These are phyloP conservation scores for Eupithecia inturbata DNA, from an alignment of 2,888 invertebrate genomes.

Conservation along the genomic window DNA sequence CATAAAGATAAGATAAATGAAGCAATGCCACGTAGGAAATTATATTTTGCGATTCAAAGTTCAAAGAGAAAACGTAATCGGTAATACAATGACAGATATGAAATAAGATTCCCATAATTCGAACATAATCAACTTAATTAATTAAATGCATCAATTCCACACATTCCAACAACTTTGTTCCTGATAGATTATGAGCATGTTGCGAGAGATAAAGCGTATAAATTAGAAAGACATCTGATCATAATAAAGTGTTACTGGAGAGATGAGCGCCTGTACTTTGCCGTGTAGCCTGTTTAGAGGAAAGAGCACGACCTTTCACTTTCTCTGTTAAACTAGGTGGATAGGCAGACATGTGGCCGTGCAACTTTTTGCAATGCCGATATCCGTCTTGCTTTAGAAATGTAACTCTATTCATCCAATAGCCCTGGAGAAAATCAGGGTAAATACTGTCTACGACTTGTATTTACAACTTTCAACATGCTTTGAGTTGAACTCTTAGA, in stretches of 20 bases:
- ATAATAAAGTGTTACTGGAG: constrained; percentile 28
- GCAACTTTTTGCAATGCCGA: constrained; percentile 53
- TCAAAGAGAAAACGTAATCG: constrained; percentile 27
- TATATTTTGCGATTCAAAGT: constrained; percentile 11
- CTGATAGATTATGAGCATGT: constrained; percentile 52
- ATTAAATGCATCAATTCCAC: constrained; percentile 35
- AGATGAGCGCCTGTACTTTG: constrained; percentile 45
- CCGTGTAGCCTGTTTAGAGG: constrained; percentile 52
- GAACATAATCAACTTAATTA: constrained; percentile 36
- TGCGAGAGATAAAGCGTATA: constrained; percentile 50
- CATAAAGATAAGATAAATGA: constrained; percentile 11
- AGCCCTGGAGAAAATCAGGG: constrained; percentile 4
- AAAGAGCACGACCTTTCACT: constrained; percentile 73
- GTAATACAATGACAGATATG: constrained; percentile 31
- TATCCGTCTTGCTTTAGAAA: constrained; percentile 43
- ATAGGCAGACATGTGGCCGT: constrained; percentile 49
- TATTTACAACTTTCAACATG: background rate
- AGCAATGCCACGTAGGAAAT: constrained; percentile 8
- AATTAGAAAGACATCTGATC: constrained; percentile 44
- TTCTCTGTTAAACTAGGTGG: constrained; percentile 61
- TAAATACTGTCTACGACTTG: background rate
- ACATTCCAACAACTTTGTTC: constrained; percentile 31
- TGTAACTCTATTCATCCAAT: constrained; percentile 27
- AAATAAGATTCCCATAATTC: constrained; percentile 31
- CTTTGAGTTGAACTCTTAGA: background rate